These are phyloP conservation scores for Trematomus loennbergii DNA, from an alignment of 2,113 vertebrate species.

Conservation along the genomic window DNA sequence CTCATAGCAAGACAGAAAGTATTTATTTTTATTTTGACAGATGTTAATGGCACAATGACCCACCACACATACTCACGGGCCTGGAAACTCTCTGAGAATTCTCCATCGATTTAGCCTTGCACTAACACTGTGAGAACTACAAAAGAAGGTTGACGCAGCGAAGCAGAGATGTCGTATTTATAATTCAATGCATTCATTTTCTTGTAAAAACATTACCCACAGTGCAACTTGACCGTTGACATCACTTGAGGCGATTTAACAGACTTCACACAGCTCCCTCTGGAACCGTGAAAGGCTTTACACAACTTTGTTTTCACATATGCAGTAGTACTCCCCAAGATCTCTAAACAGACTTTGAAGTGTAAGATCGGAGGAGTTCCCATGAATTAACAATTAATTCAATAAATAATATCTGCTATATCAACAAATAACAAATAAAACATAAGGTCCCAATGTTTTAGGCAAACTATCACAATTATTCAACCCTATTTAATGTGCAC, in stretches of 20 bases:
- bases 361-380: background rate
- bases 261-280: slow-evolving; percentile 15
- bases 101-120: background rate
- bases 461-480: background rate
- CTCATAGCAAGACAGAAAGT: background rate
- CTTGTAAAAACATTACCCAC: background rate
- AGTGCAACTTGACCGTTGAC: background rate
- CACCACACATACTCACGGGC: background rate
- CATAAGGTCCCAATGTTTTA: background rate
- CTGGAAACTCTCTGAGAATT: background rate
- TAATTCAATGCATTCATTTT: background rate
- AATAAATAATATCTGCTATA: background rate
- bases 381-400: background rate
- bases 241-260: slow-evolving; percentile 11
- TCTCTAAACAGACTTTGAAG: background rate
- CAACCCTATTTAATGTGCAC: background rate
- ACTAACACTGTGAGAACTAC: background rate
- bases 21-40: background rate
- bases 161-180: background rate
- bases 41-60: slow-evolving; percentile 5
- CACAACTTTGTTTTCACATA: background rate
- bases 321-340: background rate
- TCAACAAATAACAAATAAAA: background rate
- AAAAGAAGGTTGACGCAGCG: background rate
- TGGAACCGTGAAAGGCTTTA: background rate